Conservation (phyloP, 2,113 vertebrate species). For the Thunnus thynnus region DNA sequence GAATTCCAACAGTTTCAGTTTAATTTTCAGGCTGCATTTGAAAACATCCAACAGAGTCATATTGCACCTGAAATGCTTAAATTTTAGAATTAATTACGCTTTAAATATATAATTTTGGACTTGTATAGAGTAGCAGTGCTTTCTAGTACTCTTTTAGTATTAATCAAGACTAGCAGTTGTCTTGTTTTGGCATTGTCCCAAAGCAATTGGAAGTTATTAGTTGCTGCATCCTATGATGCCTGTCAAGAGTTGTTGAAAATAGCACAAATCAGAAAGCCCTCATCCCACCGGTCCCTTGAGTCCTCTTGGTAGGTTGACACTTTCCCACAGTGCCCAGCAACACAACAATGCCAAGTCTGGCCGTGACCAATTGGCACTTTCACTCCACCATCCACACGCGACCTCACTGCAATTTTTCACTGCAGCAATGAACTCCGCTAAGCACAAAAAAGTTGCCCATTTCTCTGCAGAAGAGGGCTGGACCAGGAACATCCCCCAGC, state of each 20-base stretch:
- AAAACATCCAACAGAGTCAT: slow-evolving; percentile 3
- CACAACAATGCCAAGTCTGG: slow-evolving; percentile 90
- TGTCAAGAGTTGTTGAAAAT: slow-evolving; percentile 90
- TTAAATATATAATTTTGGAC: neutral
- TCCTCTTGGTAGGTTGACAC: slow-evolving; percentile 86
- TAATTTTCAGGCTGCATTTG: neutral
- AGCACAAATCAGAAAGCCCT: slow-evolving; percentile 86
- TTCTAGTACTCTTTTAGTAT: neutral
- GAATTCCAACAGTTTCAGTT: slow-evolving; percentile 9
- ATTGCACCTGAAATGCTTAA: neutral
- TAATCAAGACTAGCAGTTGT: slow-evolving; percentile 24
- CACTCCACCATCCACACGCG: slow-evolving; percentile 96
- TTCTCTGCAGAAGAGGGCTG: slow-evolving; percentile 82
- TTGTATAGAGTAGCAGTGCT: neutral
- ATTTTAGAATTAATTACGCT: neutral
- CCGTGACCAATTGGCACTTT: slow-evolving; percentile 96
- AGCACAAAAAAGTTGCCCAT: slow-evolving; percentile 77
- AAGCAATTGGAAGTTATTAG: slow-evolving; percentile 74
- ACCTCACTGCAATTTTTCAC: slow-evolving; percentile 98
- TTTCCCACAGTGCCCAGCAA: slow-evolving; percentile 88
- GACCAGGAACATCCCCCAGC: slow-evolving; percentile 80
- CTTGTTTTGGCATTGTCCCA: slow-evolving; percentile 60
- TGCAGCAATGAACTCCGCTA: slow-evolving; percentile 91
- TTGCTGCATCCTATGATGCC: slow-evolving; percentile 84
- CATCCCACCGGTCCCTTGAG: slow-evolving; percentile 85